phyloP scores from a whole-genome alignment of 2,888 invertebrate genomes.

The Diarsia rubi region DNA sequence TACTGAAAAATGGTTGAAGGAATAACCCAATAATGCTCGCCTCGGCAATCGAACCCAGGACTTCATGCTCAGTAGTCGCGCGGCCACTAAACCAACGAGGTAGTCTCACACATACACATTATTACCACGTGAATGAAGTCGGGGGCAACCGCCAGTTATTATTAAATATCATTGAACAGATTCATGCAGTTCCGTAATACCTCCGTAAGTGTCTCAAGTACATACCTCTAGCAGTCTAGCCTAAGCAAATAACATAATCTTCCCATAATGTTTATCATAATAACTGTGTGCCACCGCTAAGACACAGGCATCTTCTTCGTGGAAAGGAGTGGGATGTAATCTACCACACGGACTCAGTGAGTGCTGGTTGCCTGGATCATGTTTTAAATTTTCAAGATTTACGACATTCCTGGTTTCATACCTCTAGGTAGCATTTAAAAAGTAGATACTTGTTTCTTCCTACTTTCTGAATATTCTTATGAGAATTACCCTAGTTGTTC shows the following conservation, averaged over 20 bases:
- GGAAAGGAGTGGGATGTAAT: not conserved
- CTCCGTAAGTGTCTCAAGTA: constrained; percentile 1
- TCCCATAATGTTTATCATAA: not conserved
- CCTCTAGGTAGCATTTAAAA: not conserved
- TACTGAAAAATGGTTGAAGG: too few species aligned
- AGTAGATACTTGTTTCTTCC: not conserved
- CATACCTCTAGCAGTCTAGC: not conserved
- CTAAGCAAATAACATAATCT: not conserved
- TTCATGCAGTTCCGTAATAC: constrained; percentile 26
- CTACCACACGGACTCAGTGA: not conserved
- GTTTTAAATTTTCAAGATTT: not conserved
- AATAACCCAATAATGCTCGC: too few species aligned
- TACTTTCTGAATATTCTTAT: not conserved
- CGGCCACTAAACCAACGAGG: too few species aligned
- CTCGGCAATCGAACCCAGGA: too few species aligned
- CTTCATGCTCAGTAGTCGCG: too few species aligned
- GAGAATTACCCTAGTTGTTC: not conserved
- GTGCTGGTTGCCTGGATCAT: not conserved
- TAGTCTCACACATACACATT: too few species aligned
- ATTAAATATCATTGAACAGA: constrained; percentile 24
- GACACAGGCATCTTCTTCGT: not conserved
- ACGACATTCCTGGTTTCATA: not conserved
- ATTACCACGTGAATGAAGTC: too few species aligned
- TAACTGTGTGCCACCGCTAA: not conserved
- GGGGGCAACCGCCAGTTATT: not conserved